Conservation (phyloP, 2,888 invertebrate species). For the Drosophila formosana region DNA sequence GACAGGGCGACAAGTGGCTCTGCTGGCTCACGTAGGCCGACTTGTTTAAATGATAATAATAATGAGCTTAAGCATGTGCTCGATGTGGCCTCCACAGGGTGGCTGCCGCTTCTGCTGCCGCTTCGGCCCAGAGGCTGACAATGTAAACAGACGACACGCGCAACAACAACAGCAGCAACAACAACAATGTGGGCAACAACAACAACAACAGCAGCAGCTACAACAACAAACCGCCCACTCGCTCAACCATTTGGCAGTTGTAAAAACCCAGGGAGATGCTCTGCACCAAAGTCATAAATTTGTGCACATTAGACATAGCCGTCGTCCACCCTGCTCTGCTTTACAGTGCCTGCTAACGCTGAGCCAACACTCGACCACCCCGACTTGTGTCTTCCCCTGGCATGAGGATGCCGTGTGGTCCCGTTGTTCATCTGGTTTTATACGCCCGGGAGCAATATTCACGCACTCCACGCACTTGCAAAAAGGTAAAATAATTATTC, state of each 20-base stretch:
- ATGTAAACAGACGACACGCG: slow-evolving; percentile 62
- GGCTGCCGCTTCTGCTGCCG: slow-evolving; percentile 46
- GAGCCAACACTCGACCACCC: slow-evolving; percentile 7
- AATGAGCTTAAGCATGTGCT: slow-evolving; percentile 82
- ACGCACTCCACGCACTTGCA: slow-evolving; percentile 66
- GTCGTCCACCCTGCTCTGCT: slow-evolving; percentile 48
- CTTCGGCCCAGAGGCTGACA: slow-evolving; percentile 53
- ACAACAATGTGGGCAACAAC: no score
- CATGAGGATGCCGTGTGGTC: slow-evolving; percentile 11
- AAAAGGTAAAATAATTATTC: slow-evolving; percentile 82
- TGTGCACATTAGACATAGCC: slow-evolving; percentile 82
- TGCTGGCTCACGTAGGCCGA: slow-evolving; percentile 62
- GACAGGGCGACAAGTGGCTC: slow-evolving; percentile 46
- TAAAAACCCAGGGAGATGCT: slow-evolving; percentile 20
- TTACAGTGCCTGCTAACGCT: not conserved
- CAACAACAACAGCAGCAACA: slow-evolving; percentile 30
- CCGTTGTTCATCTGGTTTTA: slow-evolving; percentile 81
- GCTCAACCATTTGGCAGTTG: slow-evolving; percentile 24
- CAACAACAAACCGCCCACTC: slow-evolving; percentile 64
- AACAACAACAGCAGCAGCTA: slow-evolving; percentile 21
- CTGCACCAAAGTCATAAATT: slow-evolving; percentile 81
- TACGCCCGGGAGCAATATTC: slow-evolving; percentile 84
- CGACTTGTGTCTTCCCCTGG: not conserved
- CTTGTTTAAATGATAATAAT: slow-evolving; percentile 81
- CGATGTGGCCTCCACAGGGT: slow-evolving; percentile 52